Evolutionary conservation across 2,797 vertebrate species (phyloP), one percentile per base, ranked within the genome.

Genomic region (Onychomys torridus): DNA sequence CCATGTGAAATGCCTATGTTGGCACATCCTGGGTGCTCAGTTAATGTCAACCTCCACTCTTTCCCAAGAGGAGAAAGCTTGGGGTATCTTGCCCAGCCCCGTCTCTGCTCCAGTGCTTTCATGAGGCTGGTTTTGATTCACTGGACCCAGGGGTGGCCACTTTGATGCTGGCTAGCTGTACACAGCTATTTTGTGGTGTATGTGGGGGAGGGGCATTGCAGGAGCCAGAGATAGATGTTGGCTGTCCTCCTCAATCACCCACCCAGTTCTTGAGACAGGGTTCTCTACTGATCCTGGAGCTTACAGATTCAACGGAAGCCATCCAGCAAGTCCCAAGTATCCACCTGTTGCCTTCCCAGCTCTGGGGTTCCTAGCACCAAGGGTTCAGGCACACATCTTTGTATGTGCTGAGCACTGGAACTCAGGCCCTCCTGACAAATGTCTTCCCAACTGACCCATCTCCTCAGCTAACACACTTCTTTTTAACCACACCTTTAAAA

Each of bases 21-120:
- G 34, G 25, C 61, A 82, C 29, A 46, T 16, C 4, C 21, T 2
- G 37, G 76, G 65, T 46, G 34, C 52, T 89, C 57, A 67, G 1
- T 4, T 81, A 77, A 43, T 17, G 25, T 19, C 34, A 57, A 10
- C 2, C 1, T 76, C 1, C 3, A 3, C 27, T 23, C 23, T 11
- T 11, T 9, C 77, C 37, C 10, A 23, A 71, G 32, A 10, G 6
- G 11, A 61, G 5, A 94, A 73, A 65, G 6, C 12, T 7, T 8
- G 13, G 0, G 34, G 5, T 10, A 5, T 21, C 76, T 9, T 4
- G 5, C 2, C n/a, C 69, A 27, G n/a, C 5, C 32, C 9, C 32
- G 10, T 76, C 57, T 43, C 57, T 49, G 19, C n/a, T 63, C 84
- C 43, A 0, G 73, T 0, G n/a, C 40, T 65, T 40, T 34, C 0